Evolutionary conservation across 2,797 vertebrate species (phyloP).

Genomic region (Myotis findleyi): DNA sequence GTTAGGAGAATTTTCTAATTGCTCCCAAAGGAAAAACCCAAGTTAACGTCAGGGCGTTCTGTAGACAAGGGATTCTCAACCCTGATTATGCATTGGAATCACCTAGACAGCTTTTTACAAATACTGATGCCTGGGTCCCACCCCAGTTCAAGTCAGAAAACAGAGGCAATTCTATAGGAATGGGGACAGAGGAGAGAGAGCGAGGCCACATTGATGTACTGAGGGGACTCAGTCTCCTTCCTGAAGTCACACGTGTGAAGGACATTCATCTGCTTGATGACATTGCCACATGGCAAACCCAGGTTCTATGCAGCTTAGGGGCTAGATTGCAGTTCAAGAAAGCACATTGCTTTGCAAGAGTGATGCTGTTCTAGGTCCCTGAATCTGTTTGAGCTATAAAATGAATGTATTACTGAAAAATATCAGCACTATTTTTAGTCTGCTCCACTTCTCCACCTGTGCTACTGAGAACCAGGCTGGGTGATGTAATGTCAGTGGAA

Average conservation of each 20-base stretch:
- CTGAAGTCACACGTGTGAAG: not conserved
- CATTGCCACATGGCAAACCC: not conserved
- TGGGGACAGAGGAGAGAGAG: not conserved
- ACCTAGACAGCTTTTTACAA: not conserved
- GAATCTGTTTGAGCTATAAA: constrained; percentile 24
- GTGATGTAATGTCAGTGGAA: not conserved
- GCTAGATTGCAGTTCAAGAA: not conserved
- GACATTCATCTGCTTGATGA: not conserved
- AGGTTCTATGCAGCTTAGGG: not conserved
- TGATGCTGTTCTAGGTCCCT: constrained; percentile 14
- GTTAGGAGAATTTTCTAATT: constrained; percentile 6
- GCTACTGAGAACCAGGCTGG: not conserved
- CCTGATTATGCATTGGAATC: not conserved
- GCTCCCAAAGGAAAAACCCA: constrained; percentile 9
- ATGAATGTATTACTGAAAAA: constrained; percentile 8
- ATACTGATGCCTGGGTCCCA: not conserved
- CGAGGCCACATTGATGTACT: too few species aligned
- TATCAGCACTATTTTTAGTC: not conserved
- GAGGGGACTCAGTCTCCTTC: not conserved
- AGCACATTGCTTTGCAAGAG: not conserved
- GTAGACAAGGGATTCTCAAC: not conserved
- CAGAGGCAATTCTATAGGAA: not conserved
- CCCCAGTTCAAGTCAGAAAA: not conserved
- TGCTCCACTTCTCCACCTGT: not conserved
- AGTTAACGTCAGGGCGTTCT: not conserved